These are phyloP conservation scores for Triops cancriformis DNA, from an alignment of 1,140 invertebrate genomes.

Conservation along the genomic window DNA sequence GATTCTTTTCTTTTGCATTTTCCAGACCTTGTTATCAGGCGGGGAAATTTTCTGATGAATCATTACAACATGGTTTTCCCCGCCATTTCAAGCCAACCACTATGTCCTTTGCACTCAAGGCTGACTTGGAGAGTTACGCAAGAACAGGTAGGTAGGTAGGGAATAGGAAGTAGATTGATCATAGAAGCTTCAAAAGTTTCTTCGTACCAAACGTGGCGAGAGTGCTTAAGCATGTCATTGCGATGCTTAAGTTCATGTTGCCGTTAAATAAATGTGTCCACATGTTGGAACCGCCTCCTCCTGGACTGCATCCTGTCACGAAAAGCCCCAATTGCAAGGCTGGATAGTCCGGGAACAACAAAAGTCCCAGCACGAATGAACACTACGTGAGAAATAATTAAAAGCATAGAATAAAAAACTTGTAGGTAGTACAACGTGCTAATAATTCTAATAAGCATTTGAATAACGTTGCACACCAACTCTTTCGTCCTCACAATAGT, in stretches of 20 bases:
- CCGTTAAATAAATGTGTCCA: conserved; percentile 82
- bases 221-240: conserved; percentile 86
- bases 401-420: conserved; percentile 15
- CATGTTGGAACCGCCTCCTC: conserved; percentile 90
- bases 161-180: neutral
- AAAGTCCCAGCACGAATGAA: conserved; percentile 60
- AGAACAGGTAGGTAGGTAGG: conserved; percentile 15
- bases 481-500: no score
- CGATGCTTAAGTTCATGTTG: conserved; percentile 79
- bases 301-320: conserved; percentile 81
- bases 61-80: no score
- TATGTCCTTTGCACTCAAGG: no score
- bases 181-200: neutral
- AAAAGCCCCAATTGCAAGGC: conserved; percentile 78
- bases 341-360: conserved; percentile 59
- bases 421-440: no score
- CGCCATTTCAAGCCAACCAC: no score
- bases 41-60: no score
- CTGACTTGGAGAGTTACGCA: neutral
- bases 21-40: no score
- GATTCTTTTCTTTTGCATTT: no score
- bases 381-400: conserved; percentile 46
- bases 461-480: no score
- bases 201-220: conserved; percentile 66
- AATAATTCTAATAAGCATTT: no score